These are phyloP conservation scores for Drosophila micromelanica DNA, from an alignment of 1,140 invertebrate genomes.

Conservation along the genomic window DNA sequence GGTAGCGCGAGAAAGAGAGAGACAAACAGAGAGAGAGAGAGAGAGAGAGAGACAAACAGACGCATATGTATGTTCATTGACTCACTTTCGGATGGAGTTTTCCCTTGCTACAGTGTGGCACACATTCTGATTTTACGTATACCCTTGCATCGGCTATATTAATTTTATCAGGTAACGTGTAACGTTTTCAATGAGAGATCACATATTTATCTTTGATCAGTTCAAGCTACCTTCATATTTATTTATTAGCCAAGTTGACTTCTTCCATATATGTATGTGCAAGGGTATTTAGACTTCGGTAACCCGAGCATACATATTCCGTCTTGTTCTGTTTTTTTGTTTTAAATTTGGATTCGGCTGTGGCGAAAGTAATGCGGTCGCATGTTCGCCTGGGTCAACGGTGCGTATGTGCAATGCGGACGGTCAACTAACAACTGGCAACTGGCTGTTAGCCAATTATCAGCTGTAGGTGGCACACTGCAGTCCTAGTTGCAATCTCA, in stretches of 20 bases:
- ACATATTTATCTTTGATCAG: too few species aligned
- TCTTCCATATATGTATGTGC: too few species aligned
- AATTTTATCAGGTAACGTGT: not conserved
- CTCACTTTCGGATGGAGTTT: conserved; percentile 1
- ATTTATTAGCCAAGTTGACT: too few species aligned
- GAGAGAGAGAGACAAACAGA: not conserved
- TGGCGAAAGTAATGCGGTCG: conserved; percentile 67
- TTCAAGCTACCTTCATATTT: too few species aligned
- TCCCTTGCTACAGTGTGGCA: conserved; percentile 21
- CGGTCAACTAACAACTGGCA: conserved; percentile 19
- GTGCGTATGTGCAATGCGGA: conserved; percentile 69
- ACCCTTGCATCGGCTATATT: not conserved
- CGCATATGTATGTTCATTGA: conserved; percentile 1
- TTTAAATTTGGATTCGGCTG: conserved; percentile 18
- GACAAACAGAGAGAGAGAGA: not conserved
- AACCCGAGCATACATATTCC: conserved; percentile 24
- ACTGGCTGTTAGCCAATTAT: conserved; percentile 56
- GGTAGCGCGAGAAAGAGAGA: not conserved
- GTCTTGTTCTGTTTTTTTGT: conserved; percentile 18
- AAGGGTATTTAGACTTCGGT: not conserved
- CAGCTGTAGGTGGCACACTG: conserved; percentile 12
- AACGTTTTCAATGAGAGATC: not conserved
- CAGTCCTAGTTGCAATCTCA: conserved; percentile 36
- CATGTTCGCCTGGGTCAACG: conserved; percentile 59
- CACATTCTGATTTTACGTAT: conserved; percentile 17